Evolutionary conservation across 2,888 invertebrate genomes (phyloP).

Genomic region (Lysandra bellargus): DNA sequence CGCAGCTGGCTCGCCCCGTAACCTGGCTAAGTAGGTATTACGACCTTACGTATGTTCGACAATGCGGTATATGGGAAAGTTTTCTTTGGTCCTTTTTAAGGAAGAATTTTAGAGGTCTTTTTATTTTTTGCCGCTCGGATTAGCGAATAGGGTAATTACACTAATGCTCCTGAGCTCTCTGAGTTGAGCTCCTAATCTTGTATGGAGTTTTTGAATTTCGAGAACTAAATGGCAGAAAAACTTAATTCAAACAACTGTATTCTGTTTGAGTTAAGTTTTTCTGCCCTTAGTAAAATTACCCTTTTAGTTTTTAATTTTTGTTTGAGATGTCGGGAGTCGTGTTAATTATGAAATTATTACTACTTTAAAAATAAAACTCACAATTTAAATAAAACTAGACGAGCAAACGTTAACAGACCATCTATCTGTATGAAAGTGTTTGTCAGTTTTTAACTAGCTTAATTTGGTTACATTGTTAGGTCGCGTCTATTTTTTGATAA

Average conservation of each 20-base stretch:
- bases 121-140: conserved; percentile 22
- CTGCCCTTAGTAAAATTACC: neutral
- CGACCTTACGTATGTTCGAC: conserved; percentile 35
- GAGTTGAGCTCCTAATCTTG: neutral
- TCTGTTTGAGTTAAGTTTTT: neutral
- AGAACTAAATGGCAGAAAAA: neutral
- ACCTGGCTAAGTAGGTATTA: conserved; percentile 43
- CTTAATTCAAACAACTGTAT: too few relatives aligned
- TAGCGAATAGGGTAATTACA: conserved; percentile 21
- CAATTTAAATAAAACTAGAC: neutral
- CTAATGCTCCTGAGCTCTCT: conserved; percentile 9
- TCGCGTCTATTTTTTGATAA: conserved; percentile 21
- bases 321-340: neutral
- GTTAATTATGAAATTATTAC: too few relatives aligned
- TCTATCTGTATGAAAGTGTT: neutral
- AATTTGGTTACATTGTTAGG: neutral
- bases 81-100: conserved; percentile 26
- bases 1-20: conserved; percentile 58
- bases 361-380: neutral
- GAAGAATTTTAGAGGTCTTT: conserved; percentile 18
- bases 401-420: neutral
- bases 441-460: neutral
- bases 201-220: neutral
- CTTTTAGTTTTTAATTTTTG: neutral
- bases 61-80: conserved; percentile 24